phyloP scores from a whole-genome alignment of 2,888 invertebrate species.

The Hirtodrosophila trivittata region DNA sequence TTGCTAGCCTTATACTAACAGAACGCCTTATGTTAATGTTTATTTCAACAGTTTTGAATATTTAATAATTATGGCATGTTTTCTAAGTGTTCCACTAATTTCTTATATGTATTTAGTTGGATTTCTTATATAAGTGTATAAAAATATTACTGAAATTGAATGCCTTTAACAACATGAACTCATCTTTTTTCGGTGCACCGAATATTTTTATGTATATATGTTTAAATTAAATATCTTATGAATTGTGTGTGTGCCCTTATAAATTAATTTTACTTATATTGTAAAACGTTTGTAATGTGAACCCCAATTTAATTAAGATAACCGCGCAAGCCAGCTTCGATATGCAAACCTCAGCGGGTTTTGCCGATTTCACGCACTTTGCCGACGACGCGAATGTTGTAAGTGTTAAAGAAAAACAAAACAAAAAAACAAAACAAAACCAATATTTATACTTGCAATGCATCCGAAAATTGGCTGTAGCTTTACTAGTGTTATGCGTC shows the following conservation, averaged over 20 bases:
- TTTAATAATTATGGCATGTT: no score
- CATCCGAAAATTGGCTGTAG: conserved; percentile 55
- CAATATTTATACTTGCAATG: conserved; percentile 32
- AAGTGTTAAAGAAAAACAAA: conserved; percentile 61
- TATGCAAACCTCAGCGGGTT: conserved; percentile 84
- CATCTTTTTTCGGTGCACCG: conserved; percentile 30
- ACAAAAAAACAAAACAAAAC: conserved; percentile 45
- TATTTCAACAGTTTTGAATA: no score
- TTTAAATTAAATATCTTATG: conserved; percentile 3
- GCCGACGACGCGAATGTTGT: conserved; percentile 78
- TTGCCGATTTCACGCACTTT: conserved; percentile 89
- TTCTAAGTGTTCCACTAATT: no score
- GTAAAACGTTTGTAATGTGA: conserved; percentile 43
- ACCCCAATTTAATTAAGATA: conserved; percentile 71
- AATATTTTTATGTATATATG: conserved; percentile 16
- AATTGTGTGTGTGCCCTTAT: conserved; percentile 12
- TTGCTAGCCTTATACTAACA: no score
- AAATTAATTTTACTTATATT: conserved; percentile 31
- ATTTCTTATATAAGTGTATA: no score
- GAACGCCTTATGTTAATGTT: no score
- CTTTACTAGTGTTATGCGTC: conserved; percentile 48
- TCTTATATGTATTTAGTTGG: no score
- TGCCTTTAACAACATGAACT: no score
- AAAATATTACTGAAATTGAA: no score
- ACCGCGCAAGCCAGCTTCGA: conserved; percentile 83